Percentiles rank a stretch among this genome's conserved stretches.
Conservation (phyloP, 1,140 invertebrate species). For the Nasonia vitripennis region DNA sequence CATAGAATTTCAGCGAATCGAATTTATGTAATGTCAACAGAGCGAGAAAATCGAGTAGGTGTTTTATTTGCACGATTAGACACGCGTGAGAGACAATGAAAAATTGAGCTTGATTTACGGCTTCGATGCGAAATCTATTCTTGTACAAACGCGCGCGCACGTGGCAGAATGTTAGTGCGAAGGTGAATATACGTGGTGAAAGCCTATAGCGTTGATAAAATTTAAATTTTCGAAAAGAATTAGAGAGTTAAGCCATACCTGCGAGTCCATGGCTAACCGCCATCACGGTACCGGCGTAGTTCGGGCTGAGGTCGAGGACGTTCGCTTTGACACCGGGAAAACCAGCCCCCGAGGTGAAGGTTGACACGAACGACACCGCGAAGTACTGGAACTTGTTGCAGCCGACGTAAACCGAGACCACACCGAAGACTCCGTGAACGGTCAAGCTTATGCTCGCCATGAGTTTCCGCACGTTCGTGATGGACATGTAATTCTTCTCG, state of each 20-base stretch:
- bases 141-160: too few relatives aligned
- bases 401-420: constrained; percentile 86
- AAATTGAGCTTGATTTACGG: too few relatives aligned
- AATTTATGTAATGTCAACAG: too few relatives aligned
- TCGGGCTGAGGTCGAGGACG: constrained; percentile 88
- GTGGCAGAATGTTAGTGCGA: too few relatives aligned
- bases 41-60: too few relatives aligned
- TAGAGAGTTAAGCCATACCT: constrained; percentile 65
- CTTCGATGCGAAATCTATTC: too few relatives aligned
- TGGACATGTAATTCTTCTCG: constrained; percentile 75
- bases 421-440: constrained; percentile 84
- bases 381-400: constrained; percentile 81
- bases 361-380: constrained; percentile 80
- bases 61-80: too few relatives aligned
- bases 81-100: too few relatives aligned
- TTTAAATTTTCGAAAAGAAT: too few relatives aligned
- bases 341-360: constrained; percentile 84
- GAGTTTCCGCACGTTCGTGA: constrained; percentile 81
- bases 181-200: too few relatives aligned
- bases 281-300: constrained; percentile 88
- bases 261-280: constrained; percentile 90
- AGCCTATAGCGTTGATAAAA: too few relatives aligned
- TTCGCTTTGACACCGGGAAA: constrained; percentile 87
- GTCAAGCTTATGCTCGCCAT: constrained; percentile 84
- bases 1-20: too few relatives aligned